phyloP scores from a whole-genome alignment of 2,888 invertebrate species.

The Margaritifera margaritifera region DNA sequence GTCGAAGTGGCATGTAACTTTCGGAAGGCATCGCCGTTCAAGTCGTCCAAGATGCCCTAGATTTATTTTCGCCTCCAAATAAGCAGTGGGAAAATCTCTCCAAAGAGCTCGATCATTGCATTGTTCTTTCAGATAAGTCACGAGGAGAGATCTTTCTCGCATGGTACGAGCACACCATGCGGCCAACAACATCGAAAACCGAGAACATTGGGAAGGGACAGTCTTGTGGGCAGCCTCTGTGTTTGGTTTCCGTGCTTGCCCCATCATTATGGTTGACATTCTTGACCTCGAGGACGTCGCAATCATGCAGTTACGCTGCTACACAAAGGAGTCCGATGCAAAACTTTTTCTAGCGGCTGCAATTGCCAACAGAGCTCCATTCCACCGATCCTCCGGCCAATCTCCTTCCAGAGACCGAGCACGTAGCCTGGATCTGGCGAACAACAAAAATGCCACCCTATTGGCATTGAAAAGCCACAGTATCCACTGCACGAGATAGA shows the following conservation, averaged over 20 bases:
- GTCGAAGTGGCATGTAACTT: background rate
- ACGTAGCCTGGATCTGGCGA: no score
- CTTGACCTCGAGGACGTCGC: background rate
- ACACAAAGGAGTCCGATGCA: no score
- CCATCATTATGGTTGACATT: slow-evolving; percentile 3
- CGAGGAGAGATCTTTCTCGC: background rate
- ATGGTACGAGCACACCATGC: slow-evolving; percentile 1
- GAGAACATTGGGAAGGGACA: slow-evolving; percentile 1
- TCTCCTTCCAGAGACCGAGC: no score
- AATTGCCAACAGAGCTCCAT: no score
- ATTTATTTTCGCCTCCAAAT: background rate
- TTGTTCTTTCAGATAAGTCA: background rate
- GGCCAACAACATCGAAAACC: no score
- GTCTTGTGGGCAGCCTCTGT: background rate
- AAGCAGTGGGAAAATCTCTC: no score
- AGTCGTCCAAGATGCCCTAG: slow-evolving; percentile 1
- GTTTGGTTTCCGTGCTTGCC: slow-evolving; percentile 1
- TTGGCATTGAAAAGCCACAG: no score
- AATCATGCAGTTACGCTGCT: background rate
- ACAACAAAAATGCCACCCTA: no score
- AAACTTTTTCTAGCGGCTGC: no score
- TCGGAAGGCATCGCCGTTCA: background rate
- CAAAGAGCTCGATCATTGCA: background rate
- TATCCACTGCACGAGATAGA: no score
- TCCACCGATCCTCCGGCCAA: no score